These are phyloP conservation scores for Gallinago solitaria DNA, from an alignment of 2,797 vertebrate species.

Conservation along the genomic window DNA sequence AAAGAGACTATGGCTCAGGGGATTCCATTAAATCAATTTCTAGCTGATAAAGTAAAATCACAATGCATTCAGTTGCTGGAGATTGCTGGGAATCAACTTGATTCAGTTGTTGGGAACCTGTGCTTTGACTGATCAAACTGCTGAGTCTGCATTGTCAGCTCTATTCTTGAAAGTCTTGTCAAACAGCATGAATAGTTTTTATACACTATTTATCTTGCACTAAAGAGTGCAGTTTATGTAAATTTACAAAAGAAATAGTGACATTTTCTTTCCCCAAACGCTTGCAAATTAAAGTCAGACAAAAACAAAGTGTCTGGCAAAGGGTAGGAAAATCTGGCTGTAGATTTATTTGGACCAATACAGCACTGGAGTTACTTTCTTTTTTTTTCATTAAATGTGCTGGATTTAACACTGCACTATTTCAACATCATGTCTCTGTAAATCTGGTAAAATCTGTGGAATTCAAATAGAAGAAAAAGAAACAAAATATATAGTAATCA, in stretches of 20 bases:
- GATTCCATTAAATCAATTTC: background rate
- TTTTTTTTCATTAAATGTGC: background rate
- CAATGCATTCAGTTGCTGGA: background rate
- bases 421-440: background rate
- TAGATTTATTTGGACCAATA: background rate
- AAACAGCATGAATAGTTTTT: background rate
- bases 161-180: background rate
- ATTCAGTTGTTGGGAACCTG: background rate
- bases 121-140: background rate
- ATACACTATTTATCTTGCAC: background rate
- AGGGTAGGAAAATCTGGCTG: background rate
- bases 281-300: background rate
- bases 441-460: background rate
- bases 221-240: background rate
- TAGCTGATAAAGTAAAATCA: background rate
- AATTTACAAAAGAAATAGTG: background rate
- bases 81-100: background rate
- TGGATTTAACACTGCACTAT: background rate
- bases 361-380: background rate
- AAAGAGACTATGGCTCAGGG: background rate
- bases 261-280: background rate
- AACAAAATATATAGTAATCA: background rate
- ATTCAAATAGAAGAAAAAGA: background rate
- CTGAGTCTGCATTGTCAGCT: background rate
- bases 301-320: background rate